A percentile compares a stretch with the other conserved stretches of the same genome.
Conservation (phyloP, 2,113 vertebrate genomes). For the Callionymus lyra region DNA sequence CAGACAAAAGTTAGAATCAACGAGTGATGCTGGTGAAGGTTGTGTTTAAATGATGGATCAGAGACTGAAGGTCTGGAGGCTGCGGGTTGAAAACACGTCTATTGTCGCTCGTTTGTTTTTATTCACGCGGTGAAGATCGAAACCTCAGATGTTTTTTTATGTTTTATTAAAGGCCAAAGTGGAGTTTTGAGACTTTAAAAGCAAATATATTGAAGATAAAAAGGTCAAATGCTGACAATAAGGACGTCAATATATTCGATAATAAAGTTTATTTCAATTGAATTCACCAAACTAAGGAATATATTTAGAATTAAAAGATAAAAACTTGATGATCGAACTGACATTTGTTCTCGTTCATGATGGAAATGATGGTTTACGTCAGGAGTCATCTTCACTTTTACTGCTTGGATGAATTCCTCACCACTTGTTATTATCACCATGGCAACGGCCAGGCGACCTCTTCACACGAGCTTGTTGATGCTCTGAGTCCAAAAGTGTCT, state of each 20-base stretch:
- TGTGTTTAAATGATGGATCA: no score
- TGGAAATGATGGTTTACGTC: conserved; percentile 42
- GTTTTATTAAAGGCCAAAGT: no score
- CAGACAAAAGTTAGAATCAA: no score
- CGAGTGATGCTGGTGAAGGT: no score
- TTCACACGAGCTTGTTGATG: conserved; percentile 43
- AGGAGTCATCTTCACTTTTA: conserved; percentile 38
- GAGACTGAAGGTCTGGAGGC: no score
- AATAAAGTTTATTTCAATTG: neutral
- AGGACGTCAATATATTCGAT: no score
- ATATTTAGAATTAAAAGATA: neutral
- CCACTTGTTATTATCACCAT: conserved; percentile 56
- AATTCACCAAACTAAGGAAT: neutral
- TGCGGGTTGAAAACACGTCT: no score
- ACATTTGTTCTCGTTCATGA: conserved; percentile 41
- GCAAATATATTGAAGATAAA: no score
- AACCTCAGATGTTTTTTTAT: no score
- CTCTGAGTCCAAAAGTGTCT: conserved; percentile 39
- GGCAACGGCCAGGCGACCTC: conserved; percentile 48
- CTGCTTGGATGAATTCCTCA: conserved; percentile 41
- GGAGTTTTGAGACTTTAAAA: no score
- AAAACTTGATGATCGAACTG: conserved; percentile 25
- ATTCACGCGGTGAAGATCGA: no score
- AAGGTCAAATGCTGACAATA: conserved; percentile 5
- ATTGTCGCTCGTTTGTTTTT: no score